phyloP scores from a whole-genome alignment of 2,113 vertebrate genomes.

The Crotalus horridus region DNA sequence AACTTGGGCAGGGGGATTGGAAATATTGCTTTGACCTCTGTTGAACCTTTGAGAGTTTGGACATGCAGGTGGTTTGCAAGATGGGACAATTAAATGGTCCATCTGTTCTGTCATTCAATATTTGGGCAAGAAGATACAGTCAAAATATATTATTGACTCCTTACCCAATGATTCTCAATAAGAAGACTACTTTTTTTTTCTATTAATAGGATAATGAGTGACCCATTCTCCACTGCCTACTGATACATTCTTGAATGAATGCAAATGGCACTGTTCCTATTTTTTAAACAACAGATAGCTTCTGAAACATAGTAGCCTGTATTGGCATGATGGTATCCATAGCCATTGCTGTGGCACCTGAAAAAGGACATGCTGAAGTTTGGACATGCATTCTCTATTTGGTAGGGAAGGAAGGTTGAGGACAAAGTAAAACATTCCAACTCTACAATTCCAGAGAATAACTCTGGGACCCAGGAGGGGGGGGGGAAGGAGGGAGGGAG shows the following conservation, averaged over 20 bases:
- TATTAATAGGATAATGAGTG: not conserved
- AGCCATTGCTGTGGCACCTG: not conserved
- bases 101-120: not conserved
- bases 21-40: not conserved
- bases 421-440: not conserved
- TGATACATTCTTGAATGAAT: constrained; percentile 5
- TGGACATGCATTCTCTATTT: not conserved
- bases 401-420: not conserved
- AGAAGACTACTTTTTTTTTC: not conserved
- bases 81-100: not conserved
- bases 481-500: not conserved
- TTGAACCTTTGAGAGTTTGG: not conserved
- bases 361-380: not conserved
- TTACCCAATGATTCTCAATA: not conserved
- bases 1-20: not conserved
- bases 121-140: not conserved
- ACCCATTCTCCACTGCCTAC: not conserved
- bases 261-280: not conserved
- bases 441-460: not conserved
- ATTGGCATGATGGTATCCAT: not conserved
- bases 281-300: not conserved
- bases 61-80: not conserved
- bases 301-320: constrained; percentile 7
- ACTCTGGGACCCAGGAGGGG: not conserved
- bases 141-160: not conserved